These are phyloP conservation scores for Pomacea canaliculata DNA, from an alignment of 2,888 invertebrate species.

Conservation along the genomic window DNA sequence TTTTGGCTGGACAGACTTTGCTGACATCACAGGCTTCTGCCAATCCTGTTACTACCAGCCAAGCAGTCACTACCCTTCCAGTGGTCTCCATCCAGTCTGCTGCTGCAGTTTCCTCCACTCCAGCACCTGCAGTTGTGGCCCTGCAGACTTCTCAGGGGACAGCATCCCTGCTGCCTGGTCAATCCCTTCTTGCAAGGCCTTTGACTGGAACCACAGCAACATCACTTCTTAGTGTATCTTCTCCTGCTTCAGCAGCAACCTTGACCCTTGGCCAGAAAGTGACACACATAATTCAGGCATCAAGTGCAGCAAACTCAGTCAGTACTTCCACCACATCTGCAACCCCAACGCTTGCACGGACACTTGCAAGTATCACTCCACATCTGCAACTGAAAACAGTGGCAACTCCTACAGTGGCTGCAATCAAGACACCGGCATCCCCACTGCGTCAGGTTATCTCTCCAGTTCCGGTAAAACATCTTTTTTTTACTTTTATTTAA, in stretches of 20 bases:
- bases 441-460: conserved; percentile 19
- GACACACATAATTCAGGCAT: conserved; percentile 27
- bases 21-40: conserved; percentile 7
- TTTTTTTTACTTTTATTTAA: neutral
- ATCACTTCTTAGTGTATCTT: conserved; percentile 25
- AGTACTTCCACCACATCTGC: conserved; percentile 24
- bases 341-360: conserved; percentile 22
- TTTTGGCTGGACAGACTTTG: conserved; percentile 25
- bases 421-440: conserved; percentile 12
- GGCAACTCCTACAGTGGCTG: neutral
- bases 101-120: neutral
- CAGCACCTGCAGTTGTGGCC: conserved; percentile 21
- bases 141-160: conserved; percentile 21
- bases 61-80: neutral
- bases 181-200: conserved; percentile 27
- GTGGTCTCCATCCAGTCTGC: conserved; percentile 11
- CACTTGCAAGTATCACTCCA: conserved; percentile 12
- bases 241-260: conserved; percentile 6
- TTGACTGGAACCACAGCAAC: conserved; percentile 23
- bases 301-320: conserved; percentile 17
- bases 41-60: conserved; percentile 7
- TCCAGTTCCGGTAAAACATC: conserved; percentile 8
- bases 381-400: conserved; percentile 28
- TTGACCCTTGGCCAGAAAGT: conserved; percentile 21
- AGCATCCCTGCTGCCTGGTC: conserved; percentile 30